Evolutionary conservation across 2,113 vertebrate genomes (phyloP), one percentile per base, ranked within the genome.

Genomic region (Archilochus colubris): DNA sequence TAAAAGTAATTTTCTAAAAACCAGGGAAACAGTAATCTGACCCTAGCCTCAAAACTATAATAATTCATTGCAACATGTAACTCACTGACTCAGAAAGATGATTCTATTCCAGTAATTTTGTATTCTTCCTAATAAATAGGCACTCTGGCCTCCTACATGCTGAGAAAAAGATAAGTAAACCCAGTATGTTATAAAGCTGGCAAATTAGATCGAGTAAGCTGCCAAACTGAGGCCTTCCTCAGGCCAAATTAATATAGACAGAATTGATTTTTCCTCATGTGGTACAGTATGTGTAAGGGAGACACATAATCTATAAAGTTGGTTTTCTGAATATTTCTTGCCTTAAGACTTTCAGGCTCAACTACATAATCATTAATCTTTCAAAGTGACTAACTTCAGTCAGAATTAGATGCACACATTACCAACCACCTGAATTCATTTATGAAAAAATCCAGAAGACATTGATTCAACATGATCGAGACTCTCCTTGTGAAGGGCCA

Each of bases 221-320:
- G 72, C 75, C 85, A 94, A 94, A 77, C 31, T 53, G 75, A 88
- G 64, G 68, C 67, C 43, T 63, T 77, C 82, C 51, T 80, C 51
- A 74, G 38, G 72, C 57, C 48, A 93, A 94, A 94, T 88, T 77
- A 88, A 70, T 89, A 83, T 48, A 54, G 50, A 62, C 36, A 85
- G 58, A 89, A 95, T 40, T 66, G 66, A 73, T 92, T 81, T 94
- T 82, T 77, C 86, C 33, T 70, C 43, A 62, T 43, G 23, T 78
- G 76, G 53, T 53, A 79, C 30, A 64, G 33, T 44, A 48, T 46
- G 62, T 81, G 31, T 72, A 85, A 87, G 28, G 36, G 40, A 91
- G 43, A 64, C 51, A 31, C 44, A 28, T 66, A 93, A 93, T 72
- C 72, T 83, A 59, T 74, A 70, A 93, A 88, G 70, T 10, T 80